Evolutionary conservation across 2,888 invertebrate genomes (phyloP), one percentile per base, ranked within the genome.

Genomic region (Achlya flavicornis): DNA sequence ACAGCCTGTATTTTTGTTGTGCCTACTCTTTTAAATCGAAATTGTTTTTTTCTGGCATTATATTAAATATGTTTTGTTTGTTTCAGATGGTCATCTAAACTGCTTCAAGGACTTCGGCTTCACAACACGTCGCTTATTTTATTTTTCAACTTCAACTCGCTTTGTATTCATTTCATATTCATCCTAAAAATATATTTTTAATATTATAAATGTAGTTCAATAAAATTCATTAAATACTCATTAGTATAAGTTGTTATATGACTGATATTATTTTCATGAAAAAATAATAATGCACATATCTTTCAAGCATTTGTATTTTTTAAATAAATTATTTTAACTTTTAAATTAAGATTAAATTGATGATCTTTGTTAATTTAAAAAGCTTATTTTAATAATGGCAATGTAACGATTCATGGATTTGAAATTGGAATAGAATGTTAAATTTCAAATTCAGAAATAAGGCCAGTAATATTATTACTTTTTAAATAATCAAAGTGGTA

Each of bases 241-340:
- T 75, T 92, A 91, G 86, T 66, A 69, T 86, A 88, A 84, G 79
- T 78, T 79, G 71, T 80, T 80, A 79, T 81, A 81, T 78, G 91
- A 92, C 91, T 92, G 91, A 92, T 83, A 79, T 75, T 80, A 79
- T 78, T 74, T 78, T 81, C 73, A 79, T 77, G 70, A 76, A 73
- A 78, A 75, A 69, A 66, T 53, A 76, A 77, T 73, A 74, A 83
- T 85, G 83, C 87, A 86, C 86, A 87, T 88, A 90, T 88, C 85
- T 80, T 83, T 87, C 83, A 86, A 84, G 90, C 90, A 91, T 91
- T 91, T 89, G 84, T 89, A 87, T 87, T 78, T 75, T 80, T 85
- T n/a, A 46, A 86, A 86, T 89, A 91, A 87, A 85, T 89, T 88
- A 86, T 85, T 84, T 71, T 72, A 77, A 74, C 26, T 61, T 67